Base-by-base conservation (phyloP, 2,113 vertebrate species). In the Synchiropus splendidus region DNA sequence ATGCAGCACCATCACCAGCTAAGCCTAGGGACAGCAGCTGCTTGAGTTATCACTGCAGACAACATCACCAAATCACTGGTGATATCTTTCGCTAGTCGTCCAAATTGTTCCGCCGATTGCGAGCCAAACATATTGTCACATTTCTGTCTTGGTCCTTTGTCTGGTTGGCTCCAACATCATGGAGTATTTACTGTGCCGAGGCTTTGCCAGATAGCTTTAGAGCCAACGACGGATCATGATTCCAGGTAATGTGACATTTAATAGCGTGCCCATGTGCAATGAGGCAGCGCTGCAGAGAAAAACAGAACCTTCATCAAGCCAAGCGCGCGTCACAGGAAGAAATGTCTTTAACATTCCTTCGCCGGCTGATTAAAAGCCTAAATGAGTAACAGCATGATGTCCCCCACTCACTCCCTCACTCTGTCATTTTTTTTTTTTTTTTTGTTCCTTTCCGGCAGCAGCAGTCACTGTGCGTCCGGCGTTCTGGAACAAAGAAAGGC, bases 401-500 rank as follows among this genome's bases (percentile, higher is more conserved):
- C 50, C 54, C 44, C 54, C 47, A 51, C 67, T 61, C 21, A 5
- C 21, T 27, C 21, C 8, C 21, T 8, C 74, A 42, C 61, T 71
- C 61, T 47, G 59, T 78, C 73, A 74, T 72, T 51, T 10, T 32
- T 12, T 17, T 54, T 51, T 47, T 53, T 61, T 37, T 39, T 39
- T 45, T 58, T 31, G 27, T 13, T n/a, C 30, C 51, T 55, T 52
- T 71, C 69, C 59, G 42, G 62, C 67, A 64, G 48, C 54, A 45
- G 64, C 62, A 62, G 70, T 49, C 71, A 44, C 37, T 33, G 15
- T 55, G 57, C 57, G 59, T 79, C 76, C 60, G 52, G 55, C 39
- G 14, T 63, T 42, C 27, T 9, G 58, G 75, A 78, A 79, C 72
- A 79, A 79, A 76, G 72, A 71, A 54, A 50, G 53, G n/a, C n/a